Evolutionary conservation across 2,888 invertebrate species (phyloP).

Genomic region (Drosophila fungiperda): DNA sequence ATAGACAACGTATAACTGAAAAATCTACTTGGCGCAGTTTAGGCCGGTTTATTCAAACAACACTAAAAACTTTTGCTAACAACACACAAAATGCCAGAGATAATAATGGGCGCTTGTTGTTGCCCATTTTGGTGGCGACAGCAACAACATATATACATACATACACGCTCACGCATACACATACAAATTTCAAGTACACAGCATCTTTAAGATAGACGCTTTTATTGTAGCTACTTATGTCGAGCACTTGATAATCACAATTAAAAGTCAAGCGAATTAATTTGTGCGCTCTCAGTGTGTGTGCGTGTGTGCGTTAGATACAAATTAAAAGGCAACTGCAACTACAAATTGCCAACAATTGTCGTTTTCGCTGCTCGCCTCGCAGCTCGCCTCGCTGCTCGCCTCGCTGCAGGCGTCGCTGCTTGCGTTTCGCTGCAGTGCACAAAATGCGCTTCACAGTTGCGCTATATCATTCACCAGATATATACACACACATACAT

Average conservation of each 20-base stretch:
- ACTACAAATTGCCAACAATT: slow-evolving; percentile 72
- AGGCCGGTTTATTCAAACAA: slow-evolving; percentile 76
- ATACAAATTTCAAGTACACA: slow-evolving; percentile 67
- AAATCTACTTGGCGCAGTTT: slow-evolving; percentile 64
- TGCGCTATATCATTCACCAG: slow-evolving; percentile 47
- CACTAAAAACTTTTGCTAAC: slow-evolving; percentile 63
- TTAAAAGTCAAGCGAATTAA: slow-evolving; percentile 77
- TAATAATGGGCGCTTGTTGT: slow-evolving; percentile 51
- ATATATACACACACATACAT: slow-evolving; percentile 17
- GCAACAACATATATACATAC: slow-evolving; percentile 24
- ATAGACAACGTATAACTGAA: slow-evolving; percentile 74
- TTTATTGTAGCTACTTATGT: slow-evolving; percentile 56
- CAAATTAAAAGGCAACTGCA: slow-evolving; percentile 68
- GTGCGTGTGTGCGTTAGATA: slow-evolving; percentile 42
- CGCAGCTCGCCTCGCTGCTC: slow-evolving; percentile 3
- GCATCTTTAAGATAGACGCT: slow-evolving; percentile 66
- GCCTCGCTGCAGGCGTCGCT: slow-evolving; percentile 3
- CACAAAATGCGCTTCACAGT: slow-evolving; percentile 52
- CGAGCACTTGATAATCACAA: slow-evolving; percentile 76
- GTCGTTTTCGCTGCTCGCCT: slow-evolving; percentile 38
- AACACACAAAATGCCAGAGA: slow-evolving; percentile 73
- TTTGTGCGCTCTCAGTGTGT: slow-evolving; percentile 45
- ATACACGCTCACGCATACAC: slow-evolving; percentile 36
- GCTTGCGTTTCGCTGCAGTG: slow-evolving; percentile 61
- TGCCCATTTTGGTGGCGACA: slow-evolving; percentile 36